A percentile compares a stretch with the other conserved stretches of the same genome.
Evolutionary conservation across 2,113 vertebrate genomes (phyloP).

Genomic region (Halcyon senegalensis): DNA sequence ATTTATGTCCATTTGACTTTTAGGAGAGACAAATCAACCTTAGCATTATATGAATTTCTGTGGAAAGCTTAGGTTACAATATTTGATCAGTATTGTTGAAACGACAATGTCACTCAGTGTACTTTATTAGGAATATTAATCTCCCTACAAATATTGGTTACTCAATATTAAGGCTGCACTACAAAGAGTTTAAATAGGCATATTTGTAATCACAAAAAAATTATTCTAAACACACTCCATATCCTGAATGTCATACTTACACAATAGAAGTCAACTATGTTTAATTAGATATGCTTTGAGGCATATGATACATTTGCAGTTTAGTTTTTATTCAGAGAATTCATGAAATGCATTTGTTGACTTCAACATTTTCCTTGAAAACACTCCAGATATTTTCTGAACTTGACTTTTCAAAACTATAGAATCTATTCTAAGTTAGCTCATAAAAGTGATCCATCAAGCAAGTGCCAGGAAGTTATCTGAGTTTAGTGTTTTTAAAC

Average conservation of each 20-base stretch:
- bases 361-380: not conserved
- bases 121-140: not conserved
- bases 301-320: not conserved
- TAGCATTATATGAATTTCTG: not conserved
- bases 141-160: not conserved
- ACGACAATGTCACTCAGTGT: not conserved
- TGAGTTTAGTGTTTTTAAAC: not conserved
- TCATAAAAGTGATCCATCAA: not conserved
- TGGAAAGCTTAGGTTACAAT: not conserved
- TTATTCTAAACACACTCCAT: not conserved
- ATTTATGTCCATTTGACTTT: not conserved
- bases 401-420: not conserved
- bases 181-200: not conserved
- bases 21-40: not conserved
- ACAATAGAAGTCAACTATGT: not conserved
- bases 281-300: not conserved
- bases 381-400: not conserved
- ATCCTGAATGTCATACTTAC: not conserved
- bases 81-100: not conserved
- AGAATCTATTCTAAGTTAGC: not conserved
- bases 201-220: not conserved
- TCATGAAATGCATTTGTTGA: not conserved
- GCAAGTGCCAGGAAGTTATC: not conserved
- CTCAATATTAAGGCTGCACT: not conserved
- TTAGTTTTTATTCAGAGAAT: not conserved